Conservation (phyloP, 2,797 vertebrate species). For the Eulemur rubriventer region DNA sequence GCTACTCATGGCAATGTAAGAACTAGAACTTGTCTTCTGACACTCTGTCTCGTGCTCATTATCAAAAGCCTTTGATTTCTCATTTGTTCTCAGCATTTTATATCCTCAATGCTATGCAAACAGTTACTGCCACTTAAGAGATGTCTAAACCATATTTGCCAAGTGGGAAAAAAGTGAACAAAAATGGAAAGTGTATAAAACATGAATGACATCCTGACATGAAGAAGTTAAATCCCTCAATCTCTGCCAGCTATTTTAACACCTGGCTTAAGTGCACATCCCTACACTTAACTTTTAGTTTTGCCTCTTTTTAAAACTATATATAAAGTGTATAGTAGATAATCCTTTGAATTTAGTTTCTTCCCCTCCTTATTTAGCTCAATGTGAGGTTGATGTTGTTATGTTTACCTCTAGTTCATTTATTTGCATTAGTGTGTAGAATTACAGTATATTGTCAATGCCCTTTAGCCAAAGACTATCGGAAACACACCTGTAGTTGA, state of each 20-base stretch:
- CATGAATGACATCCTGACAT: background rate
- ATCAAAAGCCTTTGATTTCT: slow-evolving; percentile 9
- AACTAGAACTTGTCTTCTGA: background rate
- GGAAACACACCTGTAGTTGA: background rate
- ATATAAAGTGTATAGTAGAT: background rate
- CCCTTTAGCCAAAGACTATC: background rate
- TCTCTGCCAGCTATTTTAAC: background rate
- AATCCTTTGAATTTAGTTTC: slow-evolving; percentile 24
- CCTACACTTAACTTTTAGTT: background rate
- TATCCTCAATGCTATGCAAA: background rate
- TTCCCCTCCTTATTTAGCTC: background rate
- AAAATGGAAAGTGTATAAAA: background rate
- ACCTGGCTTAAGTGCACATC: background rate
- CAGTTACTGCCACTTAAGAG: background rate
- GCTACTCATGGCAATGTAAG: background rate
- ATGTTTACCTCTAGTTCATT: background rate
- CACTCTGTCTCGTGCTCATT: background rate
- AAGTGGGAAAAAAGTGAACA: background rate
- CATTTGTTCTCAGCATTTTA: background rate
- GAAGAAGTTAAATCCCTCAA: background rate
- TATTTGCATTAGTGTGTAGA: background rate
- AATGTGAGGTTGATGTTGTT: background rate
- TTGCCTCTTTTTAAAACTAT: background rate
- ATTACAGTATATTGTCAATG: background rate
- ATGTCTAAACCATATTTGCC: slow-evolving; percentile 15